Base-by-base conservation (phyloP, 2,797 vertebrate genomes). In the Peromyscus eremicus region DNA sequence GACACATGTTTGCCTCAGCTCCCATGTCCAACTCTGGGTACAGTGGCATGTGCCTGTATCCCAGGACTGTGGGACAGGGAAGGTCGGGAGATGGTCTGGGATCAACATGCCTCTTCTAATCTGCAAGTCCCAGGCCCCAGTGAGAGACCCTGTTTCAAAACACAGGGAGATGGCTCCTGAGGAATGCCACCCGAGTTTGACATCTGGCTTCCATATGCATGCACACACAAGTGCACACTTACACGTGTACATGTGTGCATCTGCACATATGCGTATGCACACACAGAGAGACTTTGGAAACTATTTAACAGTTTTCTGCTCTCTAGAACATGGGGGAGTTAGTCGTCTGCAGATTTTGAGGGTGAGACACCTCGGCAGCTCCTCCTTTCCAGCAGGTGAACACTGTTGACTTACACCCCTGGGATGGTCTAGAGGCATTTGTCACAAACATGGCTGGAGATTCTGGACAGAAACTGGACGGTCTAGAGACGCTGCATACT, bases 401-500 rank as follows among this genome's bases (percentile, higher is more conserved):
- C 76, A 92, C 64, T 17, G 96, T 43, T 90, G 88, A 92, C 98
- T 97, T 97, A 84, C 75, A 49, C 96, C 62, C 62, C 62, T 97
- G 68, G 96, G 94, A 81, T 32, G 95, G 96, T 81, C 93, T 97
- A 91, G 89, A 96, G 71, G 96, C 97, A 97, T 97, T 94, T 95
- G 37, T 14, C 97, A 81, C 62, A 84, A 94, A 5, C 91, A 93
- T 95, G 87, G 73, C 46, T 97, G 17, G 96, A 96, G 94, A 96
- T 97, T 91, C 97, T 97, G 88, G 94, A 97, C 96, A 96, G 86
- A 89, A 84, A 98, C 77, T 73, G 40, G 92, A 97, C 95, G 82
- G 94, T 96, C 75, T 94, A 97, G 13, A 94, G 86, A 87, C 92
- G 96, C 92, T 96, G 92, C 93, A 86, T 98, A 95, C 97, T 98